Evolutionary conservation across 2,113 vertebrate genomes (phyloP), one percentile per base, ranked within the genome.

Genomic region (Leucosticte australis): DNA sequence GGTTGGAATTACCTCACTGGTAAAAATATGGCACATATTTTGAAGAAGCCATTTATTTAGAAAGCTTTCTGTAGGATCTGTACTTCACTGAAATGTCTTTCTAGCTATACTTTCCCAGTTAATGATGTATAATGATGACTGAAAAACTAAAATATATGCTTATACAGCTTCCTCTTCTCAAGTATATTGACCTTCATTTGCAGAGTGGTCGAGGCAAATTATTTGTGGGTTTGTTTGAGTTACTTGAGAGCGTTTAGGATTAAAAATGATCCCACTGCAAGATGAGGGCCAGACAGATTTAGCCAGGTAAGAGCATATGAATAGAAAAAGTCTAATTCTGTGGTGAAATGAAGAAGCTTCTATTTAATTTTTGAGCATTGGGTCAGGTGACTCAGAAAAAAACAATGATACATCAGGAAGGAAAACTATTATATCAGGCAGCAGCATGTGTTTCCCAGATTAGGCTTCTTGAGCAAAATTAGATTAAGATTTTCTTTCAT

Each of bases 331-430:
- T 67, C 64, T 75, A 62, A 92, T 89, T 92, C 44, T 47, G 47
- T 86, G 39, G 39, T 67, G 74, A 95, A 96, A 90, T 68, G 47
- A 94, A 96, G 81, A 52, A 82, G 91, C 81, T 97, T 96, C 82
- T 84, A 67, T 89, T 87, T 97, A 15, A 57, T 44, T 75, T 94
- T 69, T 73, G 47, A 62, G 47, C 13, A 3, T 57, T 6, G 11
- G 35, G 30, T 96, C 87, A 92, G 60, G 44, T 92, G 70, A 92
- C 74, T 92, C 59, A 83, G 87, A 92, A 89, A 83, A 39, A 95
- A 96, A 85, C 7, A 87, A 26, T 35, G 26, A 46, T 69, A 65
- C 10, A 69, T 83, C 63, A 76, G 41, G 75, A 90, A 77, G 31
- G 65, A 76, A 90, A 84, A 82, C 60, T 37, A 73, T 81, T 95